phyloP scores from a whole-genome alignment of 2,888 invertebrate genomes.

The Linnaemya tessellans region DNA sequence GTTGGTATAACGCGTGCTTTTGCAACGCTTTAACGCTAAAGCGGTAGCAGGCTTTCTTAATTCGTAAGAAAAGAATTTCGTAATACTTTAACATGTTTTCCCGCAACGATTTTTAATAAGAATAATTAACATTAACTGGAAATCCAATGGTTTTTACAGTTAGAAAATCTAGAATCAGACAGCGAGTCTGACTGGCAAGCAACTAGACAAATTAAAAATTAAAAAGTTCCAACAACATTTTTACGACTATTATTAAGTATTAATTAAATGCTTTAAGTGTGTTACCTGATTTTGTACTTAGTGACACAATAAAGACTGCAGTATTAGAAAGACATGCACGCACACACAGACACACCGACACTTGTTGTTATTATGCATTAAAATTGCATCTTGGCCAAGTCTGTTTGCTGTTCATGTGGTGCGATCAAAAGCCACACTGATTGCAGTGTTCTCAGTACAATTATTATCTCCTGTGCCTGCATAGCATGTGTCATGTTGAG shows the following conservation, averaged over 20 bases:
- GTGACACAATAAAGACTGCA: conserved; percentile 43
- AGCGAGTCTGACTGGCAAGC: neutral
- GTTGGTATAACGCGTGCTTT: conserved; percentile 31
- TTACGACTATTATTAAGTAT: conserved; percentile 57
- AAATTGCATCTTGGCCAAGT: neutral
- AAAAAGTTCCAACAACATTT: conserved; percentile 50
- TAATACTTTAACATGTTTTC: conserved; percentile 51
- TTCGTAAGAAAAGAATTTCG: conserved; percentile 31
- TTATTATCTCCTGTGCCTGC: conserved; percentile 32
- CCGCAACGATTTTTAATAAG: conserved; percentile 37
- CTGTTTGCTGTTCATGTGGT: neutral
- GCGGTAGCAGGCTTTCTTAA: neutral
- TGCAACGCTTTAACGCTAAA: neutral
- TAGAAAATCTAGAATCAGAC: conserved; percentile 15
- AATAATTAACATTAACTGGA: conserved; percentile 55
- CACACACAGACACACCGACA: neutral
- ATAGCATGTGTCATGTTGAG: conserved; percentile 65
- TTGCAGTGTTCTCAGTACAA: conserved; percentile 7
- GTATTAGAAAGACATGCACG: neutral
- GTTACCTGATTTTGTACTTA: conserved; percentile 19
- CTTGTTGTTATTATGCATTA: neutral
- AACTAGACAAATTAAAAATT: conserved; percentile 14
- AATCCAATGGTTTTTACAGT: conserved; percentile 49
- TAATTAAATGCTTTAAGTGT: conserved; percentile 59
- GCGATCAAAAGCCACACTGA: neutral